phyloP scores from a whole-genome alignment of 2,888 invertebrate genomes.

The Alentia gelatinosa region DNA sequence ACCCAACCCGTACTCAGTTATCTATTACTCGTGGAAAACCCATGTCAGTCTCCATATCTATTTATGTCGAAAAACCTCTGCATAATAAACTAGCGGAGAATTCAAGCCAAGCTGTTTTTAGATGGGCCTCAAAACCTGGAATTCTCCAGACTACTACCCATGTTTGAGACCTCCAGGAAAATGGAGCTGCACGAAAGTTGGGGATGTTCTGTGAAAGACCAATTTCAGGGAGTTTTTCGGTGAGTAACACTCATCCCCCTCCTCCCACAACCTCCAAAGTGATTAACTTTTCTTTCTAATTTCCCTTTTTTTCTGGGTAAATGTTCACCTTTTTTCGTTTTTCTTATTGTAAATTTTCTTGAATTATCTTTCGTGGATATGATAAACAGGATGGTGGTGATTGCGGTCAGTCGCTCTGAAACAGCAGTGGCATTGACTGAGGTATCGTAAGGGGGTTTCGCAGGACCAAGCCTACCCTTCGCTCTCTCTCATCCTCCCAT shows the following conservation, averaged over 20 bases:
- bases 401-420: neutral
- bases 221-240: neutral
- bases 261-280: neutral
- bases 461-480: neutral
- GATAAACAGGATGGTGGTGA: neutral
- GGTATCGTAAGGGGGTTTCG: neutral
- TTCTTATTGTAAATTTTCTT: neutral
- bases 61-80: too few species aligned
- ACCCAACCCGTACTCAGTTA: too few species aligned
- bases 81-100: too few species aligned
- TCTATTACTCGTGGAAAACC: too few species aligned
- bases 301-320: neutral
- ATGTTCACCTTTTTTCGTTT: neutral
- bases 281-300: neutral
- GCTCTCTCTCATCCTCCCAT: neutral
- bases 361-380: neutral
- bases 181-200: neutral
- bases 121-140: too few species aligned
- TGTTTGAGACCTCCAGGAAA: constrained; percentile 6
- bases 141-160: neutral
- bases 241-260: neutral
- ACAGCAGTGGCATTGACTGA: neutral
- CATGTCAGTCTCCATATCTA: too few species aligned
- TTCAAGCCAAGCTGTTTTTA: too few species aligned
- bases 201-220: neutral